A percentile compares a stretch with the other conserved stretches of the same genome.
phyloP scores from a whole-genome alignment of 30 jellyfish, hydroid and myxozoan genomes.

The Aurelia aurita region DNA sequence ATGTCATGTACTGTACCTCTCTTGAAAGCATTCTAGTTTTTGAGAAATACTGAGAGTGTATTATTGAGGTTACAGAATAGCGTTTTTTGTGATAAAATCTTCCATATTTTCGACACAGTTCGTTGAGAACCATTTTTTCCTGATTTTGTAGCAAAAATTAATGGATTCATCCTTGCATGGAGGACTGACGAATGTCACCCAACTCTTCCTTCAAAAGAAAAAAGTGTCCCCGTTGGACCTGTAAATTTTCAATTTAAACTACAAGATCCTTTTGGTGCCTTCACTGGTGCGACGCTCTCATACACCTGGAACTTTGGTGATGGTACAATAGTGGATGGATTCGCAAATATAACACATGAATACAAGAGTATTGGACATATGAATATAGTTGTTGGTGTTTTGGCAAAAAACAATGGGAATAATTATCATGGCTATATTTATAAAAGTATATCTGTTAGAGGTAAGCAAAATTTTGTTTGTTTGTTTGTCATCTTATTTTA shows the following conservation, averaged over 20 bases:
- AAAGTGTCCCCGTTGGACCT: conserved; percentile 39
- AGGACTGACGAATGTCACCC: conserved; percentile 46
- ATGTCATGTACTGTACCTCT: no score
- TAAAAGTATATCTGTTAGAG: conserved; percentile 49
- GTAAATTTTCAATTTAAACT: conserved; percentile 42
- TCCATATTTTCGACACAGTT: no score
- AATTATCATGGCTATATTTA: conserved; percentile 24
- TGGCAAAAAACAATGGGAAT: conserved; percentile 25
- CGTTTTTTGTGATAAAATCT: no score
- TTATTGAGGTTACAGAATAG: no score
- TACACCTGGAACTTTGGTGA: conserved; percentile 57
- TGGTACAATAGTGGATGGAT: conserved; percentile 24
- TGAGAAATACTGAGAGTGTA: no score
- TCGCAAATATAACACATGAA: conserved; percentile 8
- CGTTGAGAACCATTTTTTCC: not conserved
- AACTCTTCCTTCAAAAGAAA: conserved; percentile 39
- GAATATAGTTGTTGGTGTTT: conserved; percentile 16
- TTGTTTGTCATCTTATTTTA: no score
- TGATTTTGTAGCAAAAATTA: conserved; percentile 35
- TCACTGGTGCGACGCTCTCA: conserved; percentile 35
- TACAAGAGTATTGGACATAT: conserved; percentile 10
- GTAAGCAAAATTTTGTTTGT: conserved; percentile 26
- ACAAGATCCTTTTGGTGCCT: conserved; percentile 17
- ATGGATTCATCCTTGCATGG: conserved; percentile 62
- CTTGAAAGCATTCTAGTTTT: no score